Base-by-base conservation (phyloP, 2,113 vertebrate genomes). In the Oreochromis spilurus region DNA sequence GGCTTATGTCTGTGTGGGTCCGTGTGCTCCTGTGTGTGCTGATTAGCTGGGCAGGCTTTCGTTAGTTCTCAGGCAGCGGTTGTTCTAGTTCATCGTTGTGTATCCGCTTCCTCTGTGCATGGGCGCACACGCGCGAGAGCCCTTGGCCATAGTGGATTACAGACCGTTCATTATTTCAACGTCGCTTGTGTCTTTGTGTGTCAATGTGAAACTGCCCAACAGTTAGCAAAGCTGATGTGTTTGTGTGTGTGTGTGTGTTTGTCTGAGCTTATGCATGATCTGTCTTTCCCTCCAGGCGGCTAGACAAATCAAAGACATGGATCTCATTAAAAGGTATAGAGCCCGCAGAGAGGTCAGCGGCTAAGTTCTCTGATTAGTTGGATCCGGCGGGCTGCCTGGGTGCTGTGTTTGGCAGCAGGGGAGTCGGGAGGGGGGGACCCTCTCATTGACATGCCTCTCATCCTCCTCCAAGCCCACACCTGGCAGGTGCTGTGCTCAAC, bases 291-390 rank as follows among this genome's bases (percentile, higher is more conserved):
- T 93, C 62, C 84, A 89, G 94, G 93, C 83, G 6, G 90, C 57
- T 38, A 52, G 84, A 77, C 24, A 38, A 92, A 94, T 96, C 95
- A 96, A 94, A 96, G 92, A 67, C 88, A 86, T 83, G 79, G 84
- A 85, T 93, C 95, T 96, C 91, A 92, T 96, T 94, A 94, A 92
- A 94, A 88, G 93, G 86, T 91, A 87, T 70, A 19, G 89, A 70
- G 89, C 85, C 89, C 58, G 85, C 89, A 80, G 92, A 93, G 89
- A 94, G 93, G 90, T 94, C 92, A 89, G 88, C 10, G 43, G 90
- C 84, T 90, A 91, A 95, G 87, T 93, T 80, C 77, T 92, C 89
- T 95, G 94, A 95, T 95, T 93, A 94, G 93, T 90, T 65, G 62
- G 84, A 82, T 88, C 83, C 79, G 11, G 83, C 48, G 21, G 89